A percentile compares a stretch with the other conserved stretches of the same genome.
These are phyloP conservation scores for Phylloscopus collybita DNA, from an alignment of 2,797 vertebrate genomes.

Conservation along the genomic window DNA sequence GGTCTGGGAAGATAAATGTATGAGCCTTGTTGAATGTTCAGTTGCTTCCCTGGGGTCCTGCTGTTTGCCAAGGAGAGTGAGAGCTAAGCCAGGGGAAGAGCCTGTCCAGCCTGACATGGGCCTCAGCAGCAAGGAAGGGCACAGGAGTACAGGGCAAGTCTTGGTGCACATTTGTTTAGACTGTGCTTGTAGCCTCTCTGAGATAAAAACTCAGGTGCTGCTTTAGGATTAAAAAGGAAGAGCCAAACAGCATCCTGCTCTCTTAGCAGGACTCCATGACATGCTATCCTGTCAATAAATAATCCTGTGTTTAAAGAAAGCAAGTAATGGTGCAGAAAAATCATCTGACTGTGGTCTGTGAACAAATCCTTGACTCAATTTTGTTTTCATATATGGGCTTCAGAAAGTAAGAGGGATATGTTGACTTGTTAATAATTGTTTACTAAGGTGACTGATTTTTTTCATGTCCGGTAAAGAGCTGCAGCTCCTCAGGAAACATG, in stretches of 20 bases:
- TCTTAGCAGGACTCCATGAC: neutral
- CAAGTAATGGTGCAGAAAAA: neutral
- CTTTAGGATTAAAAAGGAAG: neutral
- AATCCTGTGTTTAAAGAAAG: neutral
- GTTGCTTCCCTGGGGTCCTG: neutral
- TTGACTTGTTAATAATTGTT: neutral
- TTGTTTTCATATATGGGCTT: neutral
- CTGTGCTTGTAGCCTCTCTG: neutral
- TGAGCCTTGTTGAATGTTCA: fast-evolving
- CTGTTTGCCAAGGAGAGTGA: neutral
- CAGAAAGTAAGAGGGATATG: neutral
- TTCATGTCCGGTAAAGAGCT: neutral
- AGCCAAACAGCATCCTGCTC: neutral
- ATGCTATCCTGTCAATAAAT: neutral
- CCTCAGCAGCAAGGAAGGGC: neutral
- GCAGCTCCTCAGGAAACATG: neutral
- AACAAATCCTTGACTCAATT: neutral
- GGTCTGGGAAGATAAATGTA: neutral
- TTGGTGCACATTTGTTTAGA: neutral
- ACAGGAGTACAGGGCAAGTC: neutral
- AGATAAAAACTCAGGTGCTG: fast-evolving
- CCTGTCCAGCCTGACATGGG: no score
- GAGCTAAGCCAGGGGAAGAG: fast-evolving
- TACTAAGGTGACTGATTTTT: neutral
- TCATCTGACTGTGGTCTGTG: neutral